These are phyloP conservation scores for Drosophila lini DNA, from an alignment of 1,140 invertebrate genomes.

Conservation along the genomic window DNA sequence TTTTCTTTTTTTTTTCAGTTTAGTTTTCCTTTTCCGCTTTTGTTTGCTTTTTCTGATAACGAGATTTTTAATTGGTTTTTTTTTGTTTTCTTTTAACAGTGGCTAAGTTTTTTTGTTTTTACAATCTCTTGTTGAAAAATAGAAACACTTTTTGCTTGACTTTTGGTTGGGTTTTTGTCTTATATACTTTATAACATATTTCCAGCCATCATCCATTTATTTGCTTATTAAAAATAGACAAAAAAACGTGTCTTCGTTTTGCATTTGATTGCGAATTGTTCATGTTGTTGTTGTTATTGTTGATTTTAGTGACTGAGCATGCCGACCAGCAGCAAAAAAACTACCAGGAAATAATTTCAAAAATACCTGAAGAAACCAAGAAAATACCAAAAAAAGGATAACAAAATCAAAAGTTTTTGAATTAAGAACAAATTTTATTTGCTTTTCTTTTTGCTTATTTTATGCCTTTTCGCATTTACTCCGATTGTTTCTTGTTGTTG, in stretches of 20 bases:
- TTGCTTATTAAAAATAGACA: slow-evolving; percentile 39
- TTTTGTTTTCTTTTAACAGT: slow-evolving; percentile 28
- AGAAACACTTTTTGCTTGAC: slow-evolving; percentile 58
- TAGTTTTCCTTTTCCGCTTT: not conserved
- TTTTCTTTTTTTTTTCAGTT: slow-evolving; percentile 1
- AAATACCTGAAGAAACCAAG: slow-evolving; percentile 1
- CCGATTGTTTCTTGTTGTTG: slow-evolving; percentile 17
- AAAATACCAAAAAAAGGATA: slow-evolving; percentile 26
- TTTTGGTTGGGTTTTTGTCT: slow-evolving; percentile 25
- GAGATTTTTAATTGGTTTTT: slow-evolving; percentile 23
- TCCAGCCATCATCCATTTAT: slow-evolving; percentile 4
- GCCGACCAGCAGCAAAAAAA: slow-evolving; percentile 38
- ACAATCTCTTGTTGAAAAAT: slow-evolving; percentile 68
- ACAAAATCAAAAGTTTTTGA: slow-evolving; percentile 41
- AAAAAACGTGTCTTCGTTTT: slow-evolving; percentile 43
- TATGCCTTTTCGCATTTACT: slow-evolving; percentile 33
- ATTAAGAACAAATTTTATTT: slow-evolving; percentile 74
- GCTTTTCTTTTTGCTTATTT: slow-evolving; percentile 43
- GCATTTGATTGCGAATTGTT: slow-evolving; percentile 46
- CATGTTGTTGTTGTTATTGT: slow-evolving; percentile 23
- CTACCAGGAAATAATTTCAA: not conserved
- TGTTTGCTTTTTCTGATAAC: slow-evolving; percentile 37
- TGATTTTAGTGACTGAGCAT: slow-evolving; percentile 34
- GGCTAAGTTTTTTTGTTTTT: slow-evolving; percentile 38
- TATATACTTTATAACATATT: slow-evolving; percentile 34